phyloP scores from a whole-genome alignment of 2,797 vertebrate genomes.

The Premnoplex brunnescens region DNA sequence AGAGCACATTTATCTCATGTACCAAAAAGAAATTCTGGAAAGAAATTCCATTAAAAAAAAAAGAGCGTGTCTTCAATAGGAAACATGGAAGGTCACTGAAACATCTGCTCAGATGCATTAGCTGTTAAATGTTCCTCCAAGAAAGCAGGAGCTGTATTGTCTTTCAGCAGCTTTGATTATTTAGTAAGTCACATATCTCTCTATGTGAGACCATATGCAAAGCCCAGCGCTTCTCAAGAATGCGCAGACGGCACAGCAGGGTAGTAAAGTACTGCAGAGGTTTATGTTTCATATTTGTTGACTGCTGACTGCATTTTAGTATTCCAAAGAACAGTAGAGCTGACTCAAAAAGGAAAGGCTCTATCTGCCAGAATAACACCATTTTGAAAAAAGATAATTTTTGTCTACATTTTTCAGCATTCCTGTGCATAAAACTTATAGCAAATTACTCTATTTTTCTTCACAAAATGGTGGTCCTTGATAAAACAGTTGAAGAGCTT shows the following conservation, averaged over 20 bases:
- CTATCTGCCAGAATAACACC: not conserved
- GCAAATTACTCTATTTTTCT: not conserved
- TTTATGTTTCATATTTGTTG: slow-evolving; percentile 7
- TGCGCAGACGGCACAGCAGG: not conserved
- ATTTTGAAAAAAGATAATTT: not conserved
- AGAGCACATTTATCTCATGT: not conserved
- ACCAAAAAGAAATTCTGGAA: not conserved
- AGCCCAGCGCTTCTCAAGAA: slow-evolving; percentile 14
- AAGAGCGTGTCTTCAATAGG: slow-evolving; percentile 41
- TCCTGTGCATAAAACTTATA: not conserved
- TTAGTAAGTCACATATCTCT: slow-evolving; percentile 44
- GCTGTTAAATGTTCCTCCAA: slow-evolving; percentile 47
- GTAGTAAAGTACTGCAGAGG: not conserved
- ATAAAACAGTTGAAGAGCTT: not conserved
- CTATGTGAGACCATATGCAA: not conserved
- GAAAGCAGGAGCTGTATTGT: slow-evolving; percentile 57
- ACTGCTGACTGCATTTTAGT: not conserved
- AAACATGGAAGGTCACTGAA: slow-evolving; percentile 52
- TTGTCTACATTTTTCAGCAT: not conserved
- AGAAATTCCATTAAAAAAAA: slow-evolving; percentile 16
- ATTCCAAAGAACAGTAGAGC: not conserved
- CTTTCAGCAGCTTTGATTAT: slow-evolving; percentile 69
- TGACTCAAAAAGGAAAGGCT: not conserved
- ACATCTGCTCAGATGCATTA: slow-evolving; percentile 69
- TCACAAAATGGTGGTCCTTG: not conserved